Evolutionary conservation across 1,140 invertebrate species (phyloP).

Genomic region (Ericerus pela): DNA sequence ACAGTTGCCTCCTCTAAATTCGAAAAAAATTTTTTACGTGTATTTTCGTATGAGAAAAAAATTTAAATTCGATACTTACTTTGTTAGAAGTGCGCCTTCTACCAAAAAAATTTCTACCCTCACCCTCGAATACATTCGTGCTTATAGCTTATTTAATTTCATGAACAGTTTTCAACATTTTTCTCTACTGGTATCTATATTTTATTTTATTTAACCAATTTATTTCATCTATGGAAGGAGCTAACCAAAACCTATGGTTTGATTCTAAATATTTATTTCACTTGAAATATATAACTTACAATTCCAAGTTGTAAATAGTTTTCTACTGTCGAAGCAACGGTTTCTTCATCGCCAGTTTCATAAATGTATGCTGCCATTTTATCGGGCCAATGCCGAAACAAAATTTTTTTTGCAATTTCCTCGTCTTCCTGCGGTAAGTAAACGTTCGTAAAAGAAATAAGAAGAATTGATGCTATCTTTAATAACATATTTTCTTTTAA

Average conservation of each 20-base stretch:
- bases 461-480: too few species aligned
- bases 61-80: too few species aligned
- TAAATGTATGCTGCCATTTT: slow-evolving; percentile 63
- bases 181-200: background rate
- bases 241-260: background rate
- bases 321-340: slow-evolving; percentile 52
- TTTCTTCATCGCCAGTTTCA: slow-evolving; percentile 58
- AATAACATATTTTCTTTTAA: too few species aligned
- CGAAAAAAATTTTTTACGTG: too few species aligned
- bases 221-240: background rate
- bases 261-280: background rate
- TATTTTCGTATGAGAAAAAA: too few species aligned
- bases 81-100: too few species aligned
- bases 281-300: slow-evolving; percentile 34
- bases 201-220: background rate
- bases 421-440: too few species aligned
- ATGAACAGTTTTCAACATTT: background rate
- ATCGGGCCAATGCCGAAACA: too few species aligned
- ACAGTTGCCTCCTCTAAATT: too few species aligned
- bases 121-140: background rate
- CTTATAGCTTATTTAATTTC: background rate
- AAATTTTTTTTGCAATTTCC: too few species aligned
- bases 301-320: slow-evolving; percentile 53
- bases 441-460: too few species aligned
- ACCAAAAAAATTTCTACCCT: background rate